phyloP scores from a whole-genome alignment of 2,888 invertebrate genomes.

The Eupithecia abbreviata region DNA sequence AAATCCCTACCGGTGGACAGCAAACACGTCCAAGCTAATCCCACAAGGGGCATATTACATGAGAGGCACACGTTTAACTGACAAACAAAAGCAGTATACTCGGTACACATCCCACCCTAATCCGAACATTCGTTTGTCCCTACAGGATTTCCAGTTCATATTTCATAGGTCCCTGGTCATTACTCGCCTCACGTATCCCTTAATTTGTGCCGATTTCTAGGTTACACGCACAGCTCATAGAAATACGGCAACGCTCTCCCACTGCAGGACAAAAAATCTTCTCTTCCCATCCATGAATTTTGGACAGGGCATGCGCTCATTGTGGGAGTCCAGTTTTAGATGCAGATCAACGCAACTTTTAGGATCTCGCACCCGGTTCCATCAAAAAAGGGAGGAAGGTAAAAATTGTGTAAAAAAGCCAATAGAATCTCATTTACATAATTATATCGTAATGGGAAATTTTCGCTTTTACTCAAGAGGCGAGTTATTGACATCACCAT shows the following conservation, averaged over 20 bases:
- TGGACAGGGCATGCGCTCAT: not conserved
- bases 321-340: not conserved
- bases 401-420: too few relatives aligned
- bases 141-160: slow-evolving; percentile 54
- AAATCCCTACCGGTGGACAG: not conserved
- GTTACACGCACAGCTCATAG: slow-evolving; percentile 32
- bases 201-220: slow-evolving; percentile 58
- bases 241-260: slow-evolving; percentile 5
- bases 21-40: slow-evolving; percentile 24
- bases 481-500: not conserved
- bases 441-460: not conserved
- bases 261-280: not conserved
- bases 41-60: slow-evolving; percentile 4
- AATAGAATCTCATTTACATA: too few relatives aligned
- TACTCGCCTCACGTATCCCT: slow-evolving; percentile 58
- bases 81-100: slow-evolving; percentile 24
- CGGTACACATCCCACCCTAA: slow-evolving; percentile 9
- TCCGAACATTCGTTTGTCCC: slow-evolving; percentile 50
- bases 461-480: not conserved
- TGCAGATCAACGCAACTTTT: not conserved
- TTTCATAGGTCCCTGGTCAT: slow-evolving; percentile 52
- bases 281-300: not conserved
- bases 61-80: slow-evolving; percentile 4
- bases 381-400: not conserved
- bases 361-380: not conserved